phyloP scores from a whole-genome alignment of 2,113 vertebrate genomes.

The Ornithorhynchus anatinus region DNA sequence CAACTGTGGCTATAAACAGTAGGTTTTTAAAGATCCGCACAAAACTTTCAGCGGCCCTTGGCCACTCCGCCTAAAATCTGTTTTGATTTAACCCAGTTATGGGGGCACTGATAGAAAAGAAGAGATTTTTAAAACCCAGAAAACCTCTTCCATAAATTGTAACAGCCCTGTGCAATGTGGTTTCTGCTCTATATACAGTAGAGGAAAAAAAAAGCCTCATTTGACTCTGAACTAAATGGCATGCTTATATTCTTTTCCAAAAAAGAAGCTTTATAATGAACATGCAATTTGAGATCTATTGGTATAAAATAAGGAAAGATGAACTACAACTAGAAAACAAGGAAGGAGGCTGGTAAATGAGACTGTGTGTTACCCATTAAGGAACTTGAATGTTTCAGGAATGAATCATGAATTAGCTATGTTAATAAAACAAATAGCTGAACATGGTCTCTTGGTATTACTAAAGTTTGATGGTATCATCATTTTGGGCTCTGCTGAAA shows the following conservation, averaged over 20 bases:
- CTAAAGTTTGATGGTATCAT: neutral
- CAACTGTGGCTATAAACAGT: neutral
- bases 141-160: slow-evolving; percentile 8
- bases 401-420: slow-evolving; percentile 28
- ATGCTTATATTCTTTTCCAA: slow-evolving; percentile 51
- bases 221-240: slow-evolving; percentile 46
- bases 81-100: neutral
- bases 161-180: slow-evolving; percentile 34
- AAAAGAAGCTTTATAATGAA: slow-evolving; percentile 55
- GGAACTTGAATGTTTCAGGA: slow-evolving; percentile 29
- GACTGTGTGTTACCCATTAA: slow-evolving; percentile 43
- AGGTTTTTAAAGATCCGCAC: neutral
- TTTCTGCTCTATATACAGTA: slow-evolving; percentile 33
- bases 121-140: neutral
- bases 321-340: slow-evolving; percentile 46
- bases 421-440: slow-evolving; percentile 32
- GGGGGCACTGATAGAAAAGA: slow-evolving; percentile 20
- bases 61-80: neutral
- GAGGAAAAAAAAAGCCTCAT: slow-evolving; percentile 33
- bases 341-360: slow-evolving; percentile 37
- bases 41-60: neutral
- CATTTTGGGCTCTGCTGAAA: neutral
- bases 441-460: neutral
- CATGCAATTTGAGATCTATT: slow-evolving; percentile 37
- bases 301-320: slow-evolving; percentile 47